These are phyloP conservation scores for Tetropium fuscum DNA, from an alignment of 2,888 invertebrate genomes.

Conservation along the genomic window DNA sequence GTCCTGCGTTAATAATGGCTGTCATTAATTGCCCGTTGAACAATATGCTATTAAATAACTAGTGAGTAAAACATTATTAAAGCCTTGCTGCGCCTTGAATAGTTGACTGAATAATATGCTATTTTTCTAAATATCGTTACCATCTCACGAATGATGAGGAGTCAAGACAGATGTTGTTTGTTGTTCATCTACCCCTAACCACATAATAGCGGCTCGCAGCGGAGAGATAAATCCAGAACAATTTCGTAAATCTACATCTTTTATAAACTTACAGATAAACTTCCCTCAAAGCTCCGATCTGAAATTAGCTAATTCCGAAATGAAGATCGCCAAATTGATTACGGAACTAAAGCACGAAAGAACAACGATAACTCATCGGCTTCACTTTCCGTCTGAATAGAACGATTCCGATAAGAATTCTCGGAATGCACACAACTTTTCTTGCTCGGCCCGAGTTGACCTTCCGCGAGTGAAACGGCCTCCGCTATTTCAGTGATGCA, in stretches of 20 bases:
- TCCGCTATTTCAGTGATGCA: neutral
- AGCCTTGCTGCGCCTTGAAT: too few species aligned
- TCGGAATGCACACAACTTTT: slow-evolving; percentile 12
- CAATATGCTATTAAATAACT: too few species aligned
- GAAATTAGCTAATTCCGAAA: slow-evolving; percentile 16
- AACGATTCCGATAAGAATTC: slow-evolving; percentile 12
- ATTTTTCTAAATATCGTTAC: too few species aligned
- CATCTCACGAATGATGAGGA: too few species aligned
- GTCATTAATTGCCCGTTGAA: too few species aligned
- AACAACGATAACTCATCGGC: slow-evolving; percentile 9
- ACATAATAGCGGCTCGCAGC: neutral
- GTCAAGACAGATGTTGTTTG: too few species aligned
- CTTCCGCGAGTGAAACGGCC: slow-evolving; percentile 4
- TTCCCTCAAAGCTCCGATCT: neutral
- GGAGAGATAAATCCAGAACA: neutral
- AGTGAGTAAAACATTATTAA: too few species aligned
- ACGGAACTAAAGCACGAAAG: slow-evolving; percentile 1
- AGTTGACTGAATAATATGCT: too few species aligned
- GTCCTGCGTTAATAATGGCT: too few species aligned
- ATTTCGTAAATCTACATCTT: slow-evolving; percentile 2
- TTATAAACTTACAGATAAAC: slow-evolving; percentile 8
- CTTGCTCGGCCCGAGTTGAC: slow-evolving; percentile 10
- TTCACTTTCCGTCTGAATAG: slow-evolving; percentile 1
- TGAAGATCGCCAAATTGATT: slow-evolving; percentile 16
- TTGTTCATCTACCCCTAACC: too few species aligned